Evolutionary conservation across 2,888 invertebrate species (phyloP).

Genomic region (Metellina segmentata): DNA sequence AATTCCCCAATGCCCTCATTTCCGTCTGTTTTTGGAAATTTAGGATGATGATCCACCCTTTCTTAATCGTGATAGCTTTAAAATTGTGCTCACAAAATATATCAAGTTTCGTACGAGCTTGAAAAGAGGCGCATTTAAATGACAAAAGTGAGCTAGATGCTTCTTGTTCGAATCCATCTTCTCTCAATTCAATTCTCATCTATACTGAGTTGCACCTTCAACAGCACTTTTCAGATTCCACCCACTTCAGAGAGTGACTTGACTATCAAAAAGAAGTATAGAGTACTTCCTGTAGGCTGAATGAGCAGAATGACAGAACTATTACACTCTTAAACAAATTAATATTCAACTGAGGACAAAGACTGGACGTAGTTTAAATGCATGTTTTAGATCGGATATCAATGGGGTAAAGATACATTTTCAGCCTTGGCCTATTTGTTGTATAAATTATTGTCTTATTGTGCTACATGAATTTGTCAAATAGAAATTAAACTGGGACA

Average conservation of each 20-base stretch:
- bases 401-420: background rate
- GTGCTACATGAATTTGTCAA: background rate
- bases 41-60: too few relatives aligned
- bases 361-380: background rate
- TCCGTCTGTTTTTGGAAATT: too few relatives aligned
- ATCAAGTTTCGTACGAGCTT: too few relatives aligned
- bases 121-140: too few relatives aligned
- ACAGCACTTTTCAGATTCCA: background rate
- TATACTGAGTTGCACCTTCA: background rate
- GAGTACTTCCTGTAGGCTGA: background rate
- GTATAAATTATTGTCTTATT: background rate
- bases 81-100: too few relatives aligned
- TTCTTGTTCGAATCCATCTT: too few relatives aligned
- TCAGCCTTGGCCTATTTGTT: background rate
- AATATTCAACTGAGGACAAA: background rate
- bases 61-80: too few relatives aligned
- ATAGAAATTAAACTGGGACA: background rate
- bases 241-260: background rate
- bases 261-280: background rate
- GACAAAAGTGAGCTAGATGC: too few relatives aligned
- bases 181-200: background rate
- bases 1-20: too few relatives aligned
- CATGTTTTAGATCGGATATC: background rate
- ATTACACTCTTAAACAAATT: background rate
- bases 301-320: background rate